Evolutionary conservation across 2,113 vertebrate species (phyloP).

Genomic region (Chrysochloris asiatica): DNA sequence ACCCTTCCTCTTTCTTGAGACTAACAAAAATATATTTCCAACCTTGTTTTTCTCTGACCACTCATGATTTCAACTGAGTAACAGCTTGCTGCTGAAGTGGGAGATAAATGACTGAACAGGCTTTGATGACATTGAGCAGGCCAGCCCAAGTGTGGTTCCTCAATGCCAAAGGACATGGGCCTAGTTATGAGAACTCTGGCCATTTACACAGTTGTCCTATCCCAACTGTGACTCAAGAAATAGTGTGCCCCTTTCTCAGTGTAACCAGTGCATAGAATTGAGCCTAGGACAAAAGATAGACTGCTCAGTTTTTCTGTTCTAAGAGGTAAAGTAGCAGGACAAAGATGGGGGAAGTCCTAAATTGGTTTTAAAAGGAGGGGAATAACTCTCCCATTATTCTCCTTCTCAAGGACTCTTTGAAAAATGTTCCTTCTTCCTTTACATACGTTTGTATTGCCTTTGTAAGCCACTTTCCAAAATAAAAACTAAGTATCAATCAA

Average conservation of each 20-base stretch:
- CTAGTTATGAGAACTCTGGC: neutral
- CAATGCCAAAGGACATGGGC: neutral
- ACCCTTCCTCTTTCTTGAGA: neutral
- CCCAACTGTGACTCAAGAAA: neutral
- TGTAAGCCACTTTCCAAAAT: constrained; percentile 29
- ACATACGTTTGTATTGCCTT: constrained; percentile 3
- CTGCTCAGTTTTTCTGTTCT: neutral
- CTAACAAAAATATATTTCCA: neutral
- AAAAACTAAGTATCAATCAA: neutral
- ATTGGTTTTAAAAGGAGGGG: neutral
- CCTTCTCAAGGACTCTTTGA: neutral
- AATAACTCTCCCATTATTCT: neutral
- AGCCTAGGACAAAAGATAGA: neutral
- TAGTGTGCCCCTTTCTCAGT: neutral
- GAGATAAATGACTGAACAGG: neutral
- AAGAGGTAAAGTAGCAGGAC: neutral
- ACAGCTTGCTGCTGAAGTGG: neutral
- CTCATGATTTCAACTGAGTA: neutral
- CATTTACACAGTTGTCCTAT: neutral
- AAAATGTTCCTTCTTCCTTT: neutral
- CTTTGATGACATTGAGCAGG: neutral
- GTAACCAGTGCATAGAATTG: neutral
- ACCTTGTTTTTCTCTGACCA: neutral
- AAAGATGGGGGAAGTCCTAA: neutral
- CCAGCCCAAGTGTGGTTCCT: neutral